Conservation (phyloP, 2,888 invertebrate species). For the Andricus curvator region DNA sequence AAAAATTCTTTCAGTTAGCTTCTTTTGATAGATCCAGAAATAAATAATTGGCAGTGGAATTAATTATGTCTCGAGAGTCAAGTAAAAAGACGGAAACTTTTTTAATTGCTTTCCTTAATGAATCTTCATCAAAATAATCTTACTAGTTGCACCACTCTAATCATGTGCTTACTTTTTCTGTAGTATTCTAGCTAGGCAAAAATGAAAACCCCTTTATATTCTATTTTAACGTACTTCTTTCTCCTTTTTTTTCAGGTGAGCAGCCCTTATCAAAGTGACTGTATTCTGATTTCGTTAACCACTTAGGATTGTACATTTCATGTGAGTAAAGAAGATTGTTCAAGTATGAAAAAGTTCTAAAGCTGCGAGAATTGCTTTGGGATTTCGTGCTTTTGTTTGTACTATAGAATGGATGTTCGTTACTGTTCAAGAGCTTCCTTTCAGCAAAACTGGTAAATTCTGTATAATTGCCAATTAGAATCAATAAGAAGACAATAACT, state of each 20-base stretch:
- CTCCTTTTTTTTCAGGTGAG: slow-evolving; percentile 23
- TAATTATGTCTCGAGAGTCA: slow-evolving; percentile 8
- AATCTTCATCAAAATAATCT: slow-evolving; percentile 8
- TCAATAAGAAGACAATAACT: not conserved
- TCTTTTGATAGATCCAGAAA: slow-evolving; percentile 1
- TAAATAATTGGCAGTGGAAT: slow-evolving; percentile 23
- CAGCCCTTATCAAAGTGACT: not conserved
- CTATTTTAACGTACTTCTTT: slow-evolving; percentile 18
- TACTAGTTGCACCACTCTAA: not conserved
- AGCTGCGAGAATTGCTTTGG: slow-evolving; percentile 10
- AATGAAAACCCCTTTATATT: slow-evolving; percentile 2
- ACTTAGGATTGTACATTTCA: not conserved
- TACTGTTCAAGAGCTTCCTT: not conserved
- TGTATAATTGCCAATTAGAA: not conserved
- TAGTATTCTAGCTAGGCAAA: not conserved
- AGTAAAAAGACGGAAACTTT: not conserved
- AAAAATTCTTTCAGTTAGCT: not conserved
- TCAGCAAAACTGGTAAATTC: not conserved
- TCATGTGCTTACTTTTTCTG: not conserved
- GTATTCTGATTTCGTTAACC: slow-evolving; percentile 12
- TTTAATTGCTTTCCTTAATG: slow-evolving; percentile 29
- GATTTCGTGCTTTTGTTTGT: not conserved
- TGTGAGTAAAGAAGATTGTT: slow-evolving; percentile 14
- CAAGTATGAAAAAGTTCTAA: not conserved
- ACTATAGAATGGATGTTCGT: not conserved